Evolutionary conservation across 2,797 vertebrate species (phyloP).

Genomic region (Hippoglossus hippoglossus): DNA sequence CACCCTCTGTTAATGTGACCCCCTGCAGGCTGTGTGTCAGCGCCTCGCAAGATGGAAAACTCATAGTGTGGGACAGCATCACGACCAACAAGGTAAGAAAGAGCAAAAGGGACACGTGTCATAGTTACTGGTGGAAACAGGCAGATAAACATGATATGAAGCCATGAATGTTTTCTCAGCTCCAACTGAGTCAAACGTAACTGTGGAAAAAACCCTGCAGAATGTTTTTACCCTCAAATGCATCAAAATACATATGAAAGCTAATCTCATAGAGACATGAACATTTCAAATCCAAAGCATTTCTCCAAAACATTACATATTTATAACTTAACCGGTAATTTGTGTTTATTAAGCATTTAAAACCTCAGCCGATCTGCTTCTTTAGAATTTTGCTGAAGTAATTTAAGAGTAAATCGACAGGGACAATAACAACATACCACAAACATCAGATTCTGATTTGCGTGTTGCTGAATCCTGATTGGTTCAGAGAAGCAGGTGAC

Average conservation of each 20-base stretch:
- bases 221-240: no score
- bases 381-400: no score
- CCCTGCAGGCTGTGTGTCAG: conserved; percentile 91
- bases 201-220: background rate
- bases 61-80: conserved; percentile 97
- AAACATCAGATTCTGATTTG: background rate
- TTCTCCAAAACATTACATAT: no score
- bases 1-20: conserved; percentile 3
- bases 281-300: no score
- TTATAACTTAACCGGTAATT: no score
- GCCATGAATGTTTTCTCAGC: background rate
- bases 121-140: background rate
- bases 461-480: background rate
- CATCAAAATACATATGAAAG: background rate
- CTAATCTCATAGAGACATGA: no score
- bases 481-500: no score
- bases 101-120: background rate
- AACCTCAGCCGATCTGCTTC: no score
- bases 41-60: conserved; percentile 97
- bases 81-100: conserved; percentile 94
- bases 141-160: background rate
- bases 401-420: no score
- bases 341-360: no score
- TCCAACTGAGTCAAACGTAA: background rate
- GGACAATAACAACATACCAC: no score